Evolutionary conservation across 2,797 vertebrate species (phyloP).

Genomic region (Acridotheres tristis): DNA sequence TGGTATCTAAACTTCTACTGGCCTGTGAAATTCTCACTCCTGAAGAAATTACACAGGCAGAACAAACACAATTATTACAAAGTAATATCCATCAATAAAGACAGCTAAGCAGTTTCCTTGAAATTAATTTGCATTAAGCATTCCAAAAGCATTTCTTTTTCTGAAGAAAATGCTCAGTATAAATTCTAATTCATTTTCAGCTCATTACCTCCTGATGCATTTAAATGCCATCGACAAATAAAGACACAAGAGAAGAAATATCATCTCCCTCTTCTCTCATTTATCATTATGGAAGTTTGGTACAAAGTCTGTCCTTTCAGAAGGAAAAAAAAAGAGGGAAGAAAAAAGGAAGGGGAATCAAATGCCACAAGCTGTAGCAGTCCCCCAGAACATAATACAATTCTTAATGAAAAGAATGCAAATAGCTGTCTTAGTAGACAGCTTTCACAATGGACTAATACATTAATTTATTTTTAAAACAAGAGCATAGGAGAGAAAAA

Average conservation of each 20-base stretch:
- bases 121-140: conserved; percentile 8
- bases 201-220: background rate
- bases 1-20: background rate
- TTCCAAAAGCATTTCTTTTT: background rate
- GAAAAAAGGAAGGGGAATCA: background rate
- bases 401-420: background rate
- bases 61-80: conserved; percentile 8
- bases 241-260: conserved; percentile 5
- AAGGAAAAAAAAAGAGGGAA: background rate
- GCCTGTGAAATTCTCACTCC: background rate
- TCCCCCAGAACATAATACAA: background rate
- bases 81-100: background rate
- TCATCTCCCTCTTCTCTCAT: background rate
- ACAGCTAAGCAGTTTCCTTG: background rate
- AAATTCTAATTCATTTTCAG: conserved; percentile 39
- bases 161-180: background rate
- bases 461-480: conserved; percentile 18
- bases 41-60: background rate
- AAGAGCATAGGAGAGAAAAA: background rate
- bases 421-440: background rate
- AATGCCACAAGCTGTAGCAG: background rate
- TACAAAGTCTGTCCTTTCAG: background rate
- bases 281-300: background rate
- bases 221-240: background rate
- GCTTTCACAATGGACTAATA: background rate